Evolutionary conservation across 2,888 invertebrate species (phyloP), one percentile per base, ranked within the genome.

Genomic region (Deroplatys truncata): DNA sequence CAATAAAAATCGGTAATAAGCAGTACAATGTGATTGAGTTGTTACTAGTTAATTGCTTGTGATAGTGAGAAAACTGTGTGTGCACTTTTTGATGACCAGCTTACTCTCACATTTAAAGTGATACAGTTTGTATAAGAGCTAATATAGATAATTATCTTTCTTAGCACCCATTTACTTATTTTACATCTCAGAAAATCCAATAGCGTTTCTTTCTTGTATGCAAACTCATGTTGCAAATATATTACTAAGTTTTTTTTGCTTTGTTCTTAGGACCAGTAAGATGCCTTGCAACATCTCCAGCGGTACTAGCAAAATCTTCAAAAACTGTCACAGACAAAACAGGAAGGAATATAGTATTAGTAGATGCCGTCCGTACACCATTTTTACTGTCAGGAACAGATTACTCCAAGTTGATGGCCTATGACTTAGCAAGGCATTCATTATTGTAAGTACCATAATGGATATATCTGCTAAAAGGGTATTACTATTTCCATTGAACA

Each of bases 311-410:
- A 35, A 56, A 83, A 84, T 82, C 89, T n/a, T 84, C 84, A 82
- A 89, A 89, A 56, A 31, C 88, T 28, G 89, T 89, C 28, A 72
- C 29, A 35, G 95, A 96, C 92, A 95, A 94, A 92, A 95, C 95
- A 0, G 96, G 96, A 90, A 96, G 97, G 93, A 98, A 99, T 95
- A 96, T 99, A 92, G 99, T 99, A 29, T 95, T 98, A 90, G 97
- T 99, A n/a, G 99, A 99, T 94, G 99, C 98, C 89, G 98, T 99
- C 49, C 95, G 99, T 85, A 99, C 99, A 3, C 99, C 99, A 1
- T 99, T 99, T 94, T 95, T 99, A 85, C 93, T 97, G 91, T 98
- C 99, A 28, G 98, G 99, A 90, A 99, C 99, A 0, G 96, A 97
- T 92, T 99, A 99, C 93, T 96, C 97, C 90, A 98, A 97, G 93